Conservation (phyloP, 1,140 invertebrate species). For the Wasmannia auropunctata region DNA sequence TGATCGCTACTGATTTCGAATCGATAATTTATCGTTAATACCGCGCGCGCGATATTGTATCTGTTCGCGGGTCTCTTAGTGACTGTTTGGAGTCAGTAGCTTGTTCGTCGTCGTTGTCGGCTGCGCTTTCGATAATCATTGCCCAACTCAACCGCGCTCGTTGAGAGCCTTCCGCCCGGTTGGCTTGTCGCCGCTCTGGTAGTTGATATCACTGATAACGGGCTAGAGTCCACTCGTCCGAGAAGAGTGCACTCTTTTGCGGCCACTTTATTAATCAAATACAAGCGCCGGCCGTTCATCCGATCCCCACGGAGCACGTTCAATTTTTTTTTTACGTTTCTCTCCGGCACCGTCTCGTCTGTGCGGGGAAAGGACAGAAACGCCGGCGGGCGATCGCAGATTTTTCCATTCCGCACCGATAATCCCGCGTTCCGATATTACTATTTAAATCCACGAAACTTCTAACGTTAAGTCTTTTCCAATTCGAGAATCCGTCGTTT, state of each 20-base stretch:
- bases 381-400: not conserved
- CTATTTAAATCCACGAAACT: not conserved
- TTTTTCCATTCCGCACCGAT: not conserved
- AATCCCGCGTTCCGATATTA: conserved; percentile 26
- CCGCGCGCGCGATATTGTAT: not conserved
- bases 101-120: conserved; percentile 20
- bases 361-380: too few species aligned
- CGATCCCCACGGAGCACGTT: not conserved
- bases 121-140: conserved; percentile 60
- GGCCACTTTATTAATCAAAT: conserved; percentile 75
- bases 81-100: conserved; percentile 30
- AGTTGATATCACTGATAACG: conserved; percentile 74
- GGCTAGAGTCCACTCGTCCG: conserved; percentile 62
- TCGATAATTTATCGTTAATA: not conserved
- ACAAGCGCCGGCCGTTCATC: conserved; percentile 20
- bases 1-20: not conserved
- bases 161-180: conserved; percentile 64
- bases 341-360: not conserved
- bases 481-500: not conserved
- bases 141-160: conserved; percentile 62
- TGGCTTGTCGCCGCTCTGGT: conserved; percentile 66
- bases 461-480: not conserved
- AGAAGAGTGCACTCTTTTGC: conserved; percentile 62
- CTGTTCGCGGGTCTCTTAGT: not conserved
- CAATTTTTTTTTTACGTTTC: not conserved